Evolutionary conservation across 2,888 invertebrate genomes (phyloP), one percentile per base, ranked within the genome.

Genomic region (Stenchaetothrips biformis): DNA sequence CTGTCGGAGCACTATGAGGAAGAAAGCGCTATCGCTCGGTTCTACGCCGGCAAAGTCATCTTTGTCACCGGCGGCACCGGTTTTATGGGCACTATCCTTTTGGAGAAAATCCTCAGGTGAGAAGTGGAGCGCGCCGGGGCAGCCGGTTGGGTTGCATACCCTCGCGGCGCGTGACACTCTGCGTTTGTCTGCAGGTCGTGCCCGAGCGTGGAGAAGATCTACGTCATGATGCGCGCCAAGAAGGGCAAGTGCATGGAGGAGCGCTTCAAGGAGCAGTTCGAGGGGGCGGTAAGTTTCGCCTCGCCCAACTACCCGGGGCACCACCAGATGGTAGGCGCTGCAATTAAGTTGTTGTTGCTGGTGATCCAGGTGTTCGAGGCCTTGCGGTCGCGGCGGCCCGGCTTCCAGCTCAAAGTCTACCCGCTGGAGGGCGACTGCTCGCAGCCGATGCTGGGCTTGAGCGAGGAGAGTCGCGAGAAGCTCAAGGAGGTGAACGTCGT

Each of bases 91-190:
- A 85, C 83, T 81, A 83, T 87, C 53, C 81, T 87, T 21, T 80
- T 86, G 48, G 87, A 87, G 81, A 86, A 86, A 83, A 82, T 87
- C 80, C 83, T 87, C 27, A 84, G 87, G 87, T 87, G 84, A 84
- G 83, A 81, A 21, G n/a, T n/a, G n/a, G 16, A 77, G 59, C 59
- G 59, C 80, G 37, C 21, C 80, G 27, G 80, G 78, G 74, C 53
- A 18, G 81, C 83, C 2, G 67, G 25, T 7, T 6, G 67, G 25
- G 78, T 37, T 25, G 62, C n/a, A 7, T 78, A 0, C 80, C 82
- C 0, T 9, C 59, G 13, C 62, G 74, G n/a, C 77, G 74, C 27
- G 48, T 21, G 27, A 49, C 53, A 62, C 80, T 77, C 27, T 81
- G 81, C 79, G 82, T 83, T 78, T 80, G 62, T 83, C 82, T 83